Conservation (phyloP, 2,797 vertebrate species). For the Poecilia wingei region DNA sequence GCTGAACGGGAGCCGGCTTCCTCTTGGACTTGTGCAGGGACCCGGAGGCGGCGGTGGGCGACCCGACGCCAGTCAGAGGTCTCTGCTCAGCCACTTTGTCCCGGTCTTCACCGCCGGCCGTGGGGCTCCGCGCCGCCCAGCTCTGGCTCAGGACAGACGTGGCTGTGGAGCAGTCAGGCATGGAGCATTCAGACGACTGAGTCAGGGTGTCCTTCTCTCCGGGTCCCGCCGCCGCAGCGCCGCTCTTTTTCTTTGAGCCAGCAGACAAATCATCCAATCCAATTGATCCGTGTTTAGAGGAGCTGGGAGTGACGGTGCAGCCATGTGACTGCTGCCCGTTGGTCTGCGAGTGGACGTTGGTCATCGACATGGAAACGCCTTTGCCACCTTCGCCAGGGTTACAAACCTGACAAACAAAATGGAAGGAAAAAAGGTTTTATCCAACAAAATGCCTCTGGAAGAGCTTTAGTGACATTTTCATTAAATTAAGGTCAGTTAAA, state of each 20-base stretch:
- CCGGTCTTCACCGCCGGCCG: slow-evolving; percentile 36
- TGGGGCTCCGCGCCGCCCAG: slow-evolving; percentile 65
- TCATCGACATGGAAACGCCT: slow-evolving; percentile 88
- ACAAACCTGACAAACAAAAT: slow-evolving; percentile 82
- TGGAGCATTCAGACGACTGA: slow-evolving; percentile 82
- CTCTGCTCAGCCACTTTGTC: slow-evolving; percentile 52
- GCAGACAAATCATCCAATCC: slow-evolving; percentile 68
- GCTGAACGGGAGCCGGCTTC: slow-evolving; percentile 84
- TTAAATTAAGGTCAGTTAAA: background rate
- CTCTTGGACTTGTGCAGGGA: slow-evolving; percentile 87
- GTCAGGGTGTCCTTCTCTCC: slow-evolving; percentile 72
- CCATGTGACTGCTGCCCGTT: slow-evolving; percentile 91
- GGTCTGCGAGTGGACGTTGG: slow-evolving; percentile 95
- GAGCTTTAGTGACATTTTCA: background rate
- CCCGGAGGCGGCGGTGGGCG: slow-evolving; percentile 65
- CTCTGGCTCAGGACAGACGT: slow-evolving; percentile 87
- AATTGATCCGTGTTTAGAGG: slow-evolving; percentile 86
- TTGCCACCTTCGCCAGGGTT: slow-evolving; percentile 89
- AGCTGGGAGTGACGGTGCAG: slow-evolving; percentile 85
- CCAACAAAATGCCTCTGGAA: background rate
- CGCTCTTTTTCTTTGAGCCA: slow-evolving; percentile 60
- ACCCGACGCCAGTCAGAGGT: slow-evolving; percentile 23
- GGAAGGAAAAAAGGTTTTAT: background rate
- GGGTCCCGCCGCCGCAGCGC: slow-evolving; percentile 72
- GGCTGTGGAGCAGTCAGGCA: slow-evolving; percentile 87